Base-by-base conservation (phyloP, 2,113 vertebrate species). In the Festucalex cinctus region DNA sequence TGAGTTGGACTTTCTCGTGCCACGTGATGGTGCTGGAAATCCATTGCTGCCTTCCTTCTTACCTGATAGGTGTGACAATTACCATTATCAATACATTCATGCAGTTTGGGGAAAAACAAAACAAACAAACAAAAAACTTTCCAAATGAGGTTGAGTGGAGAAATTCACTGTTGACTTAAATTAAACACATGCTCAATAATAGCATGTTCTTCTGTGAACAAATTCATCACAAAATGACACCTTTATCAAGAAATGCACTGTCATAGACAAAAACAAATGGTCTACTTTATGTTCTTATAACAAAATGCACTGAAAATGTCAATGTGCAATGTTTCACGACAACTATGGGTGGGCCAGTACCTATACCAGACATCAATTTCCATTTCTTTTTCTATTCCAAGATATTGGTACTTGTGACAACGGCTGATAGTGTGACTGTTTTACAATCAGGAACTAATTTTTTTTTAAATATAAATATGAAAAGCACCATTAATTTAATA, bases 1-100 rank as follows among this genome's bases (percentile, higher is more conserved):
- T 0, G 91, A 93, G 78, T 75, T 83, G 68, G 91, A 83, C 86
- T 91, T 92, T 79, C 85, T 91, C 84, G 84, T 90, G 79, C 81
- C 81, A 77, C 80, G 83, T 2, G 84, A 84, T n/a, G 89, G 48
- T 1, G 75, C 73, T 60, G 86, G 80, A 58, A 81, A 82, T 51
- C 78, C 82, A 60, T 83, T 85, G 61, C 67, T 73, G 10, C 65
- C 84, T 66, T 66, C 75, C 13, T 85, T 86, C 39, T 89, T 83
- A 62, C 82, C 91, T 91, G 78, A 51, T n/a, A 56, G 54, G 74
- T 48, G 24, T 65, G 79, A 63, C 7, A 41, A 68, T 63, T 10
- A 70, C 2, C 35, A 61, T 12, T 26, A 74, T 48, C 51, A 72
- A 56, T 62, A 72, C 41, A 32, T 57, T 13, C 46, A 63, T 69